Conservation (phyloP, 1,140 invertebrate species). For the Druon quercuslanigerum region DNA sequence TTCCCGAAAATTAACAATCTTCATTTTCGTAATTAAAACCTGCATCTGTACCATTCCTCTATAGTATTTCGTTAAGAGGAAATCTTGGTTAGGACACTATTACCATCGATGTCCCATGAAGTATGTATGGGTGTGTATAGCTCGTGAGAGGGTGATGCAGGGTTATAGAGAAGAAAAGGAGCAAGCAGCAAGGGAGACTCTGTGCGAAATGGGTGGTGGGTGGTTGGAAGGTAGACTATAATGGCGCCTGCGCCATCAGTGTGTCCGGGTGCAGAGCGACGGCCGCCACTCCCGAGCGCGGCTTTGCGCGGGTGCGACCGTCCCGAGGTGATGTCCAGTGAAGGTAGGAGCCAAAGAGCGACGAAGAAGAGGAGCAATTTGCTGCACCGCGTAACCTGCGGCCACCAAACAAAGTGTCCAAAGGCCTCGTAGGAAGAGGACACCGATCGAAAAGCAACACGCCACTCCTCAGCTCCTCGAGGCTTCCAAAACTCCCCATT, state of each 20-base stretch:
- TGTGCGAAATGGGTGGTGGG: constrained; percentile 40
- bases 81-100: too few species aligned
- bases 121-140: constrained; percentile 37
- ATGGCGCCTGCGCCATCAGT: constrained; percentile 66
- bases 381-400: constrained; percentile 48
- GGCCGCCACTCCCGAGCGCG: constrained; percentile 75
- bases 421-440: constrained; percentile 55
- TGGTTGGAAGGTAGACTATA: constrained; percentile 44
- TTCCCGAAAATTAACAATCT: too few species aligned
- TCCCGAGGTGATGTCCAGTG: constrained; percentile 71
- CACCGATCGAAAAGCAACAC: constrained; percentile 45
- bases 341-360: constrained; percentile 48
- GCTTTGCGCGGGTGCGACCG: constrained; percentile 74
- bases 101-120: constrained; percentile 13
- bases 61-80: too few species aligned
- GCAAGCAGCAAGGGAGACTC: constrained; percentile 41
- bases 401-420: constrained; percentile 47
- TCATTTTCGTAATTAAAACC: too few species aligned
- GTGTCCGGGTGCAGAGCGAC: constrained; percentile 70
- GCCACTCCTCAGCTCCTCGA: constrained; percentile 47
- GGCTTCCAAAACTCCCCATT: constrained; percentile 49
- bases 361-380: constrained; percentile 50
- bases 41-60: too few species aligned
- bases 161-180: constrained; percentile 43
- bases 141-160: constrained; percentile 40